These are phyloP conservation scores for Phainopepla nitens DNA, from an alignment of 2,113 vertebrate species.

Conservation along the genomic window DNA sequence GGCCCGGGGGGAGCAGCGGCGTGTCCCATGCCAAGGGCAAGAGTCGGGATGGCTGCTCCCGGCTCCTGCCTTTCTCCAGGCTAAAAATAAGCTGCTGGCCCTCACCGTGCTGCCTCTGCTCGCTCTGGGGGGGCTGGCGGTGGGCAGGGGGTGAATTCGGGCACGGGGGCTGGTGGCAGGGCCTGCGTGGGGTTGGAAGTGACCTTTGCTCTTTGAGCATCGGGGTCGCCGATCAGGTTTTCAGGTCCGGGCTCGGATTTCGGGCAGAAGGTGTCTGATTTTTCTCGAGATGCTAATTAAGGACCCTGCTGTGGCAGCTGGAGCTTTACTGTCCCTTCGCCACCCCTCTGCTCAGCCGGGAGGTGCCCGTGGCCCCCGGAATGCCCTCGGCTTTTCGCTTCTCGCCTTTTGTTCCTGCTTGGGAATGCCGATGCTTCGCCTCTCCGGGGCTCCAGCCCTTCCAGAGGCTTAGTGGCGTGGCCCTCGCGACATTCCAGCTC, in stretches of 20 bases:
- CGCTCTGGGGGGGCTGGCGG: not conserved
- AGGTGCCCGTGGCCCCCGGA: not conserved
- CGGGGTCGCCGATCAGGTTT: not conserved
- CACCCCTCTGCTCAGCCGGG: not conserved
- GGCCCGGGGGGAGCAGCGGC: not conserved
- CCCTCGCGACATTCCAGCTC: accelerated
- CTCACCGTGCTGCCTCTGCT: not conserved
- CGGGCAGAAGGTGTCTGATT: slow-evolving; percentile 35
- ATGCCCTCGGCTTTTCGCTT: not conserved
- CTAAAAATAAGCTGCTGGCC: slow-evolving; percentile 55
- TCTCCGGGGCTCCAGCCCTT: not conserved
- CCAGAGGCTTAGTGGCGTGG: not conserved
- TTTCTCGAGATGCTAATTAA: slow-evolving; percentile 38
- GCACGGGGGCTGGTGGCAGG: accelerated
- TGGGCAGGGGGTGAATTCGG: not conserved
- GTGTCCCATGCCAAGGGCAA: not conserved
- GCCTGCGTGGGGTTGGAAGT: not conserved
- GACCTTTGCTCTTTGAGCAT: slow-evolving; percentile 38
- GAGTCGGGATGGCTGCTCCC: not conserved
- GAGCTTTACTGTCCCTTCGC: slow-evolving; percentile 27
- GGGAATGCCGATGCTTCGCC: not conserved
- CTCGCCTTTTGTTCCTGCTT: not conserved
- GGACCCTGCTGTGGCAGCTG: not conserved
- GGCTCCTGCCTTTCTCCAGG: not conserved
- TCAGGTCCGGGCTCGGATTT: slow-evolving; percentile 33